Conservation (phyloP, 1,140 invertebrate species). For the Papilio xuthus region DNA sequence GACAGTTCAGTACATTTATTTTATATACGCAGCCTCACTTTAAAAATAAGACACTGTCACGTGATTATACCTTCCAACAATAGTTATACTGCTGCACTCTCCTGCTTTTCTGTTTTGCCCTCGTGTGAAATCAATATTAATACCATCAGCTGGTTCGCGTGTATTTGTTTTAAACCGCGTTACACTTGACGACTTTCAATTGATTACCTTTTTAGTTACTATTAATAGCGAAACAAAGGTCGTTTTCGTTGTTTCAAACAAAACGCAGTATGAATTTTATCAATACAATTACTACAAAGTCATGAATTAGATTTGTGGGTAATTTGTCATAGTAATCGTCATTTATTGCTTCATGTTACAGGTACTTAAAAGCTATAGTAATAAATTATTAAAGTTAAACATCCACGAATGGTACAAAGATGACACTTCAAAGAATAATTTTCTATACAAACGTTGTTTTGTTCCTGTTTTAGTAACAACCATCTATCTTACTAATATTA, state of each 20-base stretch:
- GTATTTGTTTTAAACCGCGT: constrained; percentile 19
- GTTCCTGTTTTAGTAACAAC: not conserved
- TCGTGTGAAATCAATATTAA: not conserved
- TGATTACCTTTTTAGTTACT: not conserved
- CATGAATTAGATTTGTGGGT: not conserved
- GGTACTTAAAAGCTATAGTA: not conserved
- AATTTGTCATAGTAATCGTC: not conserved
- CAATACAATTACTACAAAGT: not conserved
- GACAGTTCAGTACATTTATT: not conserved
- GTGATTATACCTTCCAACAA: not conserved
- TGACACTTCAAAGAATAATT: not conserved
- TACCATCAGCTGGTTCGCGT: constrained; percentile 10
- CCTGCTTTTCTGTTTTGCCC: not conserved
- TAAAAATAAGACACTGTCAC: too few relatives aligned
- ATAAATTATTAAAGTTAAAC: not conserved
- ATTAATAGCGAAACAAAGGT: not conserved
- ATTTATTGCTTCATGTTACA: constrained; percentile 1
- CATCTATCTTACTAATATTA: too few relatives aligned
- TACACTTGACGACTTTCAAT: constrained; percentile 23
- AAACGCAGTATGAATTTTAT: not conserved
- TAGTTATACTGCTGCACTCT: not conserved
- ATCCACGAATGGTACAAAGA: not conserved
- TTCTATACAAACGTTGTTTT: not conserved
- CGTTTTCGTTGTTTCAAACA: not conserved
- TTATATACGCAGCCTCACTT: too few relatives aligned